Conservation (phyloP, 2,797 vertebrate genomes). For the Neosilurus mollespiculum region DNA sequence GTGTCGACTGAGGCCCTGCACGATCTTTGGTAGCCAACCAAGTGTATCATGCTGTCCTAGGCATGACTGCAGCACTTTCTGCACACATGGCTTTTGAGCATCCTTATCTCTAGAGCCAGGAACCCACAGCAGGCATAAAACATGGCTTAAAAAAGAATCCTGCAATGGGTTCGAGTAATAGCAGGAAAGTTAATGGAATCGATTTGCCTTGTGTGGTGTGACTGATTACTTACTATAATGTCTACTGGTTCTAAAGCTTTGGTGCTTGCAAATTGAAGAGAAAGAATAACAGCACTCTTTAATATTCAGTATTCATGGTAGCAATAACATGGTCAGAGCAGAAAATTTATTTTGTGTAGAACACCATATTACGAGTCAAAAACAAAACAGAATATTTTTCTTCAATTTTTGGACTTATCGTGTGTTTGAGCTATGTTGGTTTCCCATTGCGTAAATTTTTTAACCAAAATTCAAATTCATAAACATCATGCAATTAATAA, state of each 20-base stretch:
- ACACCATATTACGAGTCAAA: not conserved
- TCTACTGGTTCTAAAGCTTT: constrained; percentile 2
- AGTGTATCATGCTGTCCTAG: constrained; percentile 49
- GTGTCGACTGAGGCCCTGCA: constrained; percentile 44
- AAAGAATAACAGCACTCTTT: not conserved
- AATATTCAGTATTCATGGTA: constrained; percentile 1
- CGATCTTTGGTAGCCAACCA: constrained; percentile 59
- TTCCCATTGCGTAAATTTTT: not conserved
- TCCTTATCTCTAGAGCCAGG: constrained; percentile 47
- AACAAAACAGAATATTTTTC: not conserved
- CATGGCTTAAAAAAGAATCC: constrained; percentile 16
- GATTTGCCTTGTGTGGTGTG: constrained; percentile 5
- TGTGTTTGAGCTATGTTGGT: not conserved
- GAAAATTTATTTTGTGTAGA: not conserved
- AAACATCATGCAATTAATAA: not conserved
- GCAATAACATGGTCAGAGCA: not conserved
- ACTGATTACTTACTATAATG: constrained; percentile 2
- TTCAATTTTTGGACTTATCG: not conserved
- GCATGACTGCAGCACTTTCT: constrained; percentile 44
- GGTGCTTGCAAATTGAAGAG: not conserved
- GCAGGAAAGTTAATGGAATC: not conserved
- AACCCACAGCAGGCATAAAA: constrained; percentile 24
- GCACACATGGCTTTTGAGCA: constrained; percentile 27
- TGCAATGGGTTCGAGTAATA: not conserved
- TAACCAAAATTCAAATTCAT: not conserved